Conservation (phyloP, 2,113 vertebrate genomes). For the Sardina pilchardus region DNA sequence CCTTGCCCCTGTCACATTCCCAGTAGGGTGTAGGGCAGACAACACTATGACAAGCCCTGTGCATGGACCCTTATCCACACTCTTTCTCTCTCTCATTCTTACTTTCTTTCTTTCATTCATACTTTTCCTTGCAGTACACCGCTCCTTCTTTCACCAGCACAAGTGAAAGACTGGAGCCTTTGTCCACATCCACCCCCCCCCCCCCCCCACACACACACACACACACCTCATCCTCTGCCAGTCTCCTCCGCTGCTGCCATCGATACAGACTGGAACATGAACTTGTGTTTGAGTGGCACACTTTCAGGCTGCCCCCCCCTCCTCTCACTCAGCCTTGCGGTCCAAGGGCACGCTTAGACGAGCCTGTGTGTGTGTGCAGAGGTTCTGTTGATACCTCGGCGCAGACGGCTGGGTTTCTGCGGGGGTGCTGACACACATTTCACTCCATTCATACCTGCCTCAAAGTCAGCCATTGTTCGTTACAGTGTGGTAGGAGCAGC, state of each 20-base stretch:
- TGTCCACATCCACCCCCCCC: not conserved
- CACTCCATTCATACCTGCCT: not conserved
- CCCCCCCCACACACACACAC: not conserved
- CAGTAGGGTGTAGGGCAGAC: conserved; percentile 27
- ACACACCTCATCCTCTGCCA: not conserved
- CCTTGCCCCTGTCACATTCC: not conserved
- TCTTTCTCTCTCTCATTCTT: not conserved
- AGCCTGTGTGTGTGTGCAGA: too few species aligned
- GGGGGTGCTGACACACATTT: not conserved
- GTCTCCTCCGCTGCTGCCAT: too few species aligned
- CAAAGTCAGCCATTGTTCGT: not conserved
- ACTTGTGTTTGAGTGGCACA: too few species aligned
- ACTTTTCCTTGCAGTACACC: conserved; percentile 23
- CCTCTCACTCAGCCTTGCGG: too few species aligned
- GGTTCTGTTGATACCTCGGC: not conserved
- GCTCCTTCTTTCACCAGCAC: not conserved
- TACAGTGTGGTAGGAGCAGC: not conserved
- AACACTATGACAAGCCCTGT: conserved; percentile 29
- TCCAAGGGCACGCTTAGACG: too few species aligned
- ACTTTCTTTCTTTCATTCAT: conserved; percentile 36
- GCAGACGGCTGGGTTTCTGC: not conserved
- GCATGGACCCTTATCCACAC: conserved; percentile 33
- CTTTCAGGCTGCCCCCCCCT: too few species aligned
- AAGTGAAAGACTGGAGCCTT: conserved; percentile 22
- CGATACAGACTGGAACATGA: too few species aligned